Conservation (phyloP, 2,797 vertebrate genomes). For the Euthynnus affinis region DNA sequence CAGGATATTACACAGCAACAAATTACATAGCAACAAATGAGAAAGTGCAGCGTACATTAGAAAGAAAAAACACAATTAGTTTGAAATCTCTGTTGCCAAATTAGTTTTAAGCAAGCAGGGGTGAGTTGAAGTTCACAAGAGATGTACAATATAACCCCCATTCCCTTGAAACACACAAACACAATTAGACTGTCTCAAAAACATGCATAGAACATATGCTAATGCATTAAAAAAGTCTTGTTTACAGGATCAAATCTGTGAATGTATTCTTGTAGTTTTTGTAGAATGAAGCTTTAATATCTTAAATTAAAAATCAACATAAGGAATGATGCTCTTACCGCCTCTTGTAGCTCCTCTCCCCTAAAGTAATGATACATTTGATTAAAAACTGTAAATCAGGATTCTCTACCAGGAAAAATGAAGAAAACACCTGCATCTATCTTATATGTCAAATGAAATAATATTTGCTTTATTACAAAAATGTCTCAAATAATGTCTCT, state of each 20-base stretch:
- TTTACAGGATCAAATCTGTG: not conserved
- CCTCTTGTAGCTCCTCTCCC: not conserved
- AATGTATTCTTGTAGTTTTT: not conserved
- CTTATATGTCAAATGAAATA: not conserved
- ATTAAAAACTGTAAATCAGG: not conserved
- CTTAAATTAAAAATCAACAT: not conserved
- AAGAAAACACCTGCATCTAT: not conserved
- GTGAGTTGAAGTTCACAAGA: not conserved
- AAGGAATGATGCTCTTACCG: not conserved
- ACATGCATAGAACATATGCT: not conserved
- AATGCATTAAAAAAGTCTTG: not conserved
- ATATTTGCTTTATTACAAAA: no score
- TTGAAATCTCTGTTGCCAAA: not conserved
- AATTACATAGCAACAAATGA: conserved; percentile 58
- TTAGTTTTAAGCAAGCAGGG: not conserved
- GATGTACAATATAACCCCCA: not conserved
- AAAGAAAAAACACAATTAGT: conserved; percentile 14
- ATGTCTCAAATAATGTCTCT: no score
- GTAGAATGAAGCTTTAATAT: not conserved
- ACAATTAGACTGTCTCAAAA: not conserved
- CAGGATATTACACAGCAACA: conserved; percentile 46
- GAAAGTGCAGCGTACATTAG: not conserved
- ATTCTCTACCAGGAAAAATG: not conserved
- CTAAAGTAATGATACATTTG: not conserved
- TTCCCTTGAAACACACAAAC: not conserved